A percentile compares a stretch with the other conserved stretches of the same genome.
Evolutionary conservation across 2,797 vertebrate genomes (phyloP).

Genomic region (Oreortyx pictus): DNA sequence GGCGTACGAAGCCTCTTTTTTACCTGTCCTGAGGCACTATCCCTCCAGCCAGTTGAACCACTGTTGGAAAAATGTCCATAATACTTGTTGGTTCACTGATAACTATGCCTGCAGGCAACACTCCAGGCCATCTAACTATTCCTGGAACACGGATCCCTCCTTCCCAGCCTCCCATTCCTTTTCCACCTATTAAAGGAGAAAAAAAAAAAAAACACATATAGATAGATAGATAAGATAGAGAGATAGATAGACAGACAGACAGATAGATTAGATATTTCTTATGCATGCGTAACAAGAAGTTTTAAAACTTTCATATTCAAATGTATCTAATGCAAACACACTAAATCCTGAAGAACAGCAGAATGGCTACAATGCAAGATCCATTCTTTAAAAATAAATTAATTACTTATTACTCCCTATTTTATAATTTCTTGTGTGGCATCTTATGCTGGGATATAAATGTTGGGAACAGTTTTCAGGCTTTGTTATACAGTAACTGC

Average conservation of each 20-base stretch:
- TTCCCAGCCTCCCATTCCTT: constrained; percentile 91
- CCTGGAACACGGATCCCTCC: constrained; percentile 91
- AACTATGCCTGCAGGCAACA: constrained; percentile 79
- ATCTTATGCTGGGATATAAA: not conserved
- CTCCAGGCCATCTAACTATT: constrained; percentile 86
- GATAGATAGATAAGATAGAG: too few relatives aligned
- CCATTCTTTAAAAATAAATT: not conserved
- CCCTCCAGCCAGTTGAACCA: constrained; percentile 83
- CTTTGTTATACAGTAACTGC: not conserved
- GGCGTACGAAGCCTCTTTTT: not conserved
- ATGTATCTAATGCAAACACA: not conserved
- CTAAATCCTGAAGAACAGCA: not conserved
- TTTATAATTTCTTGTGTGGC: not conserved
- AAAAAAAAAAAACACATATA: too few relatives aligned
- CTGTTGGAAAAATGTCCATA: constrained; percentile 89
- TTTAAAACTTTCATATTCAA: not conserved
- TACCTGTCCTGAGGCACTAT: constrained; percentile 84
- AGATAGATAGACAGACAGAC: too few relatives aligned
- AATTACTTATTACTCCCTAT: not conserved
- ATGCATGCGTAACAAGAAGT: not conserved
- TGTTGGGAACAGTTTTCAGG: not conserved
- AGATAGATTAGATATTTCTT: not conserved
- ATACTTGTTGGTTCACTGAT: constrained; percentile 87
- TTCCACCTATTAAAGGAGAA: constrained; percentile 80
- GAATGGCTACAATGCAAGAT: not conserved